Conservation (phyloP, 2,888 invertebrate genomes). For the Ornithoptera alexandrae region DNA sequence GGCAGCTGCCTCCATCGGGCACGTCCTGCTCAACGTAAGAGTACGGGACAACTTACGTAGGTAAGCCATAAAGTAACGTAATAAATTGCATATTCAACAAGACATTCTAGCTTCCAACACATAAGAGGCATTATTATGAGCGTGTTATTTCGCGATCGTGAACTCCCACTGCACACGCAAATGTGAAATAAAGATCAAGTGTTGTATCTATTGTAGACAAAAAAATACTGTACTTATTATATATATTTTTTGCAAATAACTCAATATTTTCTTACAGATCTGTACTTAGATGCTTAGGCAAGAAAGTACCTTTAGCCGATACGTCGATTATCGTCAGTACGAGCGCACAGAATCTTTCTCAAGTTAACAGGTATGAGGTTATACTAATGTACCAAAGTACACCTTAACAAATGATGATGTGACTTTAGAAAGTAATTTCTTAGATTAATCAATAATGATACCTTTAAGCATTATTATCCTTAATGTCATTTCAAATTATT, state of each 20-base stretch:
- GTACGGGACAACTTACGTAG: conserved; percentile 87
- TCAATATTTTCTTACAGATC: conserved; percentile 72
- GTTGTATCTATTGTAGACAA: too few species aligned
- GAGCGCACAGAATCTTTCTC: conserved; percentile 87
- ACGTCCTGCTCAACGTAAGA: conserved; percentile 91
- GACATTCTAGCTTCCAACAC: too few species aligned
- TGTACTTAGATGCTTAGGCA: conserved; percentile 87
- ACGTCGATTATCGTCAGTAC: conserved; percentile 86
- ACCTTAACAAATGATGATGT: too few species aligned
- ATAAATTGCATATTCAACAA: too few species aligned
- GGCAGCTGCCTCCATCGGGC: conserved; percentile 90
- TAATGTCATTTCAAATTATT: not conserved
- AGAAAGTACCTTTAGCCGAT: conserved; percentile 89
- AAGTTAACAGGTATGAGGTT: conserved; percentile 65
- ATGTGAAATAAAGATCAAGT: too few species aligned
- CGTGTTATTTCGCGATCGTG: too few species aligned
- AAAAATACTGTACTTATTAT: not conserved
- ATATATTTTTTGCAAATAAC: not conserved
- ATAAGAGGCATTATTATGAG: too few species aligned
- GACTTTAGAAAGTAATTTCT: too few species aligned
- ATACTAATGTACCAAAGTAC: not conserved
- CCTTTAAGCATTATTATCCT: not conserved
- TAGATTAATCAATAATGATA: not conserved
- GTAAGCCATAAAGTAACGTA: conserved; percentile 43
- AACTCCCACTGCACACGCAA: too few species aligned